Evolutionary conservation across 2,797 vertebrate genomes (phyloP), one percentile per base, ranked within the genome.

Genomic region (Anniella stebbinsi): DNA sequence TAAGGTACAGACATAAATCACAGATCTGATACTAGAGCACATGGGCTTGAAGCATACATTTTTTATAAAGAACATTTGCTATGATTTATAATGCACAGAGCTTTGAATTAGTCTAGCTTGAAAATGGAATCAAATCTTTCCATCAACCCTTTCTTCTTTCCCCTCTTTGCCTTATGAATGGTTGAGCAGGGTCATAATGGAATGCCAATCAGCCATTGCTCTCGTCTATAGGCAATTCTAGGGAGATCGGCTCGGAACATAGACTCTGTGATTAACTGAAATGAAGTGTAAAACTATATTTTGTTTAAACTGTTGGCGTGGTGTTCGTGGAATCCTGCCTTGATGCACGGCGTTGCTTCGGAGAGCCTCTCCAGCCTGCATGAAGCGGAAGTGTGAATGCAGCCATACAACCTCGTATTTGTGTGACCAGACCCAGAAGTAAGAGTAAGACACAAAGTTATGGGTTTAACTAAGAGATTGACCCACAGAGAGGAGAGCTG

Each of bases 211-310:
- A 95, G 96, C 78, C 90, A 15, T 15, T 15, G 82, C 38, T 18
- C 84, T 88, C 91, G 84, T 95, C 95, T 95, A 90, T 87, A 92
- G 96, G 95, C 93, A 90, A 87, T 92, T 94, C 94, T 30, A 80
- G 86, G 90, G 90, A 94, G 95, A 95, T 92, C 86, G 90, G 93
- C 96, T 95, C 0, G 80, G 94, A 95, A 94, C 95, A 95, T 51
- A 93, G 94, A 91, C 89, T 93, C 93, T 82, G 92, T 94, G 95
- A 97, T 97, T 95, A 97, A 96, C 96, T 96, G 96, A 97, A 97
- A 97, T 95, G 96, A 97, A 96, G 95, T 97, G 96, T 95, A 93
- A 97, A 96, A 94, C 96, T 96, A 94, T 92, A 75, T 97, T 95
- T 96, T 95, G 96, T 96, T 97, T 96, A 95, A 95, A 95, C 90